A percentile compares a stretch with the other conserved stretches of the same genome.
Conservation (phyloP, 2,797 vertebrate genomes). For the Molossus alvarezi region DNA sequence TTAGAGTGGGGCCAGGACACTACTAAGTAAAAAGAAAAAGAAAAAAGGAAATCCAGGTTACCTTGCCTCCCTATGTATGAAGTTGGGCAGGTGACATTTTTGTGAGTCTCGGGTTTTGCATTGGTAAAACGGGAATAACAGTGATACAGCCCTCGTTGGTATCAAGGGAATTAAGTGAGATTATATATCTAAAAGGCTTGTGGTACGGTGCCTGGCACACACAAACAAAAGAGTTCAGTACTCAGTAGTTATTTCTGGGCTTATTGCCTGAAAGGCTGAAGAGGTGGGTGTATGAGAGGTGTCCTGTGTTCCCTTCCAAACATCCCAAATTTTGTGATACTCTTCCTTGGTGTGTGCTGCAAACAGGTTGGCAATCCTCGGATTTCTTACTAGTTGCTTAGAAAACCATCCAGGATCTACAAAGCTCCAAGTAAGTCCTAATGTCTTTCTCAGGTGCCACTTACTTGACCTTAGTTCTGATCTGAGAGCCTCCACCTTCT, state of each 20-base stretch:
- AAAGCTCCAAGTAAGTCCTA: background rate
- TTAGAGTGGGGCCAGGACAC: background rate
- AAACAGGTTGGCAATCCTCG: background rate
- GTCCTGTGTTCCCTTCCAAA: slow-evolving; percentile 24
- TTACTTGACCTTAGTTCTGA: slow-evolving; percentile 55
- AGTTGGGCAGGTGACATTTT: slow-evolving; percentile 26
- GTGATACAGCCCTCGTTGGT: background rate
- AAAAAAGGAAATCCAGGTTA: background rate
- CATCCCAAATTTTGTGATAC: slow-evolving; percentile 14
- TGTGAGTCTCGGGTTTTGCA: background rate
- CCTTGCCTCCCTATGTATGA: background rate
- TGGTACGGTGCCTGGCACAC: background rate
- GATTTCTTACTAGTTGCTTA: slow-evolving; percentile 24
- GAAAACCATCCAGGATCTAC: slow-evolving; percentile 10
- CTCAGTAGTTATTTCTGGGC: slow-evolving; percentile 48
- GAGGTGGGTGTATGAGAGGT: background rate
- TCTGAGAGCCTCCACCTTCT: background rate
- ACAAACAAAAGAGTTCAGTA: background rate
- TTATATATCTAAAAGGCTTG: slow-evolving; percentile 45
- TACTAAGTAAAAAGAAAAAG: background rate
- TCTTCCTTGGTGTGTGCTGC: background rate
- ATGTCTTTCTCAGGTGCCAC: background rate
- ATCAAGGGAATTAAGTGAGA: slow-evolving; percentile 64
- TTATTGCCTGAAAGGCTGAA: slow-evolving; percentile 46
- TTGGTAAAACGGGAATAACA: background rate